Base-by-base conservation (phyloP, 2,113 vertebrate genomes). In the Phalacrocorax carbo region DNA sequence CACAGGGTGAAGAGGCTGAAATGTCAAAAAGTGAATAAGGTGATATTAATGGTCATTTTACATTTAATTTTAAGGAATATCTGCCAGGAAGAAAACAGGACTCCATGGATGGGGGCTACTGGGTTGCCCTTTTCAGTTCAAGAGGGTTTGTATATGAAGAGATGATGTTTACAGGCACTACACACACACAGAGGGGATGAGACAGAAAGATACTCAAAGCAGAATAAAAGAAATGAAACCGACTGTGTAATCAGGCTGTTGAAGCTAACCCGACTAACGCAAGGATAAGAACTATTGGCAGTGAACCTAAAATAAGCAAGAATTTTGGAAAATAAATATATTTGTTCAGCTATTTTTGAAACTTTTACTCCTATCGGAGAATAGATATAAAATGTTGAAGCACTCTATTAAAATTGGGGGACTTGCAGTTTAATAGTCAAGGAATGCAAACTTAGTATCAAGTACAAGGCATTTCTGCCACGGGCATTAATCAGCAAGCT, bases 1-100 rank as follows among this genome's bases (percentile, higher is more conserved):
- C 97, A 95, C 75, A 75, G 92, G 93, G 95, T 85, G 93, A 97
- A 83, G 94, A 94, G 92, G 95, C 14, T 94, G 94, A 96, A 94
- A 97, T 81, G 96, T 76, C 96, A 96, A 97, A 95, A 86, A 76
- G 95, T 79, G 94, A 93, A 72, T 86, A 86, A 90, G 81, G 92
- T 92, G 94, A 76, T 91, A 93, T 90, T 65, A 94, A 91, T 88
- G 84, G 95, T 87, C 72, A 36, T 64, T 72, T 96, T 90, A 81
- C 48, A 66, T 83, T 65, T 66, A 83, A 90, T 86, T 49, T 82
- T 44, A 87, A 97, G 75, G 96, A 90, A 52, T 62, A 82, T 7
- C 76, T 10, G 76, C 78, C 65, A 71, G 93, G 85, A 93, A 86
- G 93, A 88, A 92, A 97, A 94, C 21, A 57, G 60, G 25, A 64